phyloP scores from a whole-genome alignment of 2,113 vertebrate species.

The Melierax canorus region DNA sequence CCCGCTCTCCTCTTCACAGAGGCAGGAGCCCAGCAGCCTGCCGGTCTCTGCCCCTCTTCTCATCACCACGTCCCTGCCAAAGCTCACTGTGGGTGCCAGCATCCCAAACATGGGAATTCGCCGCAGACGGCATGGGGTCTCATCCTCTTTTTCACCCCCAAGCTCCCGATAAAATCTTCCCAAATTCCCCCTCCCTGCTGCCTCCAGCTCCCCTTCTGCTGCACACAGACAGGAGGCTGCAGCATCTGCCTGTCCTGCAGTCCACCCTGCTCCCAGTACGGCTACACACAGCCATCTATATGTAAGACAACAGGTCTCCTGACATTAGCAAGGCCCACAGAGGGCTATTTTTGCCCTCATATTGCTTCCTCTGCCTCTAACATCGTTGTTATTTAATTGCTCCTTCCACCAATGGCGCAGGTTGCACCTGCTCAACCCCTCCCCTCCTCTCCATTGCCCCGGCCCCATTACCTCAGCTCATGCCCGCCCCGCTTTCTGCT shows the following conservation, averaged over 20 bases:
- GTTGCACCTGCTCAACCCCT: accelerated
- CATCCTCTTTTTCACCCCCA: background rate
- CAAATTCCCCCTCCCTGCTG: background rate
- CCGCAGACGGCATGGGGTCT: background rate
- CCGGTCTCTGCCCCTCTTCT: background rate
- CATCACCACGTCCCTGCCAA: background rate
- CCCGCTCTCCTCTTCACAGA: accelerated
- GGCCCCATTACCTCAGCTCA: background rate
- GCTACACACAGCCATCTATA: background rate
- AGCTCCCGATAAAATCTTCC: background rate
- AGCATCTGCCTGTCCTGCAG: background rate
- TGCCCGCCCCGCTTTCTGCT: accelerated
- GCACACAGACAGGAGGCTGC: accelerated
- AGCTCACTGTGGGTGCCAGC: accelerated
- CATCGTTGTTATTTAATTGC: background rate
- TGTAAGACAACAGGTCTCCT: background rate
- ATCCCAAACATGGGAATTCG: accelerated
- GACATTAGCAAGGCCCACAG: accelerated
- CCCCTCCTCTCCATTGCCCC: background rate
- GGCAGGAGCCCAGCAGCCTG: background rate
- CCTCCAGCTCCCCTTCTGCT: background rate
- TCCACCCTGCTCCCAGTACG: background rate
- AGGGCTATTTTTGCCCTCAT: background rate
- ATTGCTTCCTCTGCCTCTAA: background rate
- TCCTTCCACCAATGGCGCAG: background rate